Evolutionary conservation across 2,888 invertebrate genomes (phyloP), one percentile per base, ranked within the genome.

Genomic region (Gastracanthus pulcherrimus): DNA sequence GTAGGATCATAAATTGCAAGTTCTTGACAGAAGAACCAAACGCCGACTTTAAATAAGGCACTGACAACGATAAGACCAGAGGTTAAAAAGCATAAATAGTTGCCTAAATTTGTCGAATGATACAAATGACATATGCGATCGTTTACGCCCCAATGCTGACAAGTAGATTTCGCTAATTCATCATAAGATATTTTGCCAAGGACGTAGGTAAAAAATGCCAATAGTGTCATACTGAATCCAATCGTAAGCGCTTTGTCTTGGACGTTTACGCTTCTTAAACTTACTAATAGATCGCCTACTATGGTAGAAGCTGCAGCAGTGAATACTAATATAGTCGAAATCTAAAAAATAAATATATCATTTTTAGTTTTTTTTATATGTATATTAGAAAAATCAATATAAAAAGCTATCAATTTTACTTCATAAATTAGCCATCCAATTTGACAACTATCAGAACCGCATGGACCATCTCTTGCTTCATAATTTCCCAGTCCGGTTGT

Each of bases 181-280:
- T 94, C 93, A 86, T 95, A 95, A 26, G 94, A 89, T 48, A 95
- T 90, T 84, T 95, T 95, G 0, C 94, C 94, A 0, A 95, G 95
- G 3, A 95, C 88, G 87, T 94, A 94, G 0, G 93, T 93, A 60
- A 95, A 91, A 0, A 95, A 85, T 0, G 94, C 93, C 1, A 93
- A 87, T 41, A 93, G 88, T 58, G 93, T 92, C 45, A 94, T 89
- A 85, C 93, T 93, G 34, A 94, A 91, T 19, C 94, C 95, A 74
- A 95, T 89, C 2, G 94, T 93, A 64, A 94, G 85, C 0, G 94
- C 92, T 87, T 95, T 95, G 84, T 95, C 95, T 87, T 94, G 93
- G 0, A 92, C 92, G 83, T 93, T 90, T 23, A 94, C 94, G 69
- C 93, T 92, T 85, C 95, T 92, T 41, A 94, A 85, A 1, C 92